A percentile compares a stretch with the other conserved stretches of the same genome.
phyloP scores from a whole-genome alignment of 2,888 invertebrate species.

The Xestobium rufovillosum region DNA sequence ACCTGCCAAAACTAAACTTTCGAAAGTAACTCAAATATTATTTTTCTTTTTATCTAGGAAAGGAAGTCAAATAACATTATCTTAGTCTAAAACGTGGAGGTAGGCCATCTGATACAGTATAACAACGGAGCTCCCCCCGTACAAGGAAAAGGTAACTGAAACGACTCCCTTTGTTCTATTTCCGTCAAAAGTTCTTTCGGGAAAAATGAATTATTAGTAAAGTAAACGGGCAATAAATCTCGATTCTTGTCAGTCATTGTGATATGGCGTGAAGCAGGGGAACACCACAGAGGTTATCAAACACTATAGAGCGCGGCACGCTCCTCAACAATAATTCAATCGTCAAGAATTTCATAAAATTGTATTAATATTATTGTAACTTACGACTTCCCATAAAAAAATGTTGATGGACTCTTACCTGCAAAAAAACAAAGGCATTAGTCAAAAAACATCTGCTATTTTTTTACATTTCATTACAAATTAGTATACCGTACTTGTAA shows the following conservation, averaged over 20 bases:
- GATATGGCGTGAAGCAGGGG: slow-evolving; percentile 35
- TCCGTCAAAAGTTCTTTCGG: slow-evolving; percentile 40
- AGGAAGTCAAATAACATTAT: too few relatives aligned
- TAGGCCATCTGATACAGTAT: too few relatives aligned
- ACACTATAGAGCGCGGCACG: slow-evolving; percentile 2
- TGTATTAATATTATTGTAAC: too few relatives aligned
- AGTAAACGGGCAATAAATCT: slow-evolving; percentile 45
- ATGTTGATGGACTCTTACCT: not conserved
- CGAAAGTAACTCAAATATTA: too few relatives aligned
- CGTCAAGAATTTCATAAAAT: too few relatives aligned
- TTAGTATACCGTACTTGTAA: not conserved
- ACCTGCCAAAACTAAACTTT: too few relatives aligned
- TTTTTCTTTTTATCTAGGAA: too few relatives aligned
- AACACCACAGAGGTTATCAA: slow-evolving; percentile 21
- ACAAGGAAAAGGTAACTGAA: slow-evolving; percentile 25
- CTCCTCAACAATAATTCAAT: too few relatives aligned
- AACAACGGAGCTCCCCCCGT: too few relatives aligned
- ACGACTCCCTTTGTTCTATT: slow-evolving; percentile 40
- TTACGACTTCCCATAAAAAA: not conserved
- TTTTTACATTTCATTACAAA: too few relatives aligned
- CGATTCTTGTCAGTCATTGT: slow-evolving; percentile 44
- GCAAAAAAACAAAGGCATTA: not conserved
- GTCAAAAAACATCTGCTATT: too few relatives aligned
- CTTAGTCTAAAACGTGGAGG: too few relatives aligned
- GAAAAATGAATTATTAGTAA: slow-evolving; percentile 45